Evolutionary conservation across 2,113 vertebrate species (phyloP).

Genomic region (Bungarus multicinctus): DNA sequence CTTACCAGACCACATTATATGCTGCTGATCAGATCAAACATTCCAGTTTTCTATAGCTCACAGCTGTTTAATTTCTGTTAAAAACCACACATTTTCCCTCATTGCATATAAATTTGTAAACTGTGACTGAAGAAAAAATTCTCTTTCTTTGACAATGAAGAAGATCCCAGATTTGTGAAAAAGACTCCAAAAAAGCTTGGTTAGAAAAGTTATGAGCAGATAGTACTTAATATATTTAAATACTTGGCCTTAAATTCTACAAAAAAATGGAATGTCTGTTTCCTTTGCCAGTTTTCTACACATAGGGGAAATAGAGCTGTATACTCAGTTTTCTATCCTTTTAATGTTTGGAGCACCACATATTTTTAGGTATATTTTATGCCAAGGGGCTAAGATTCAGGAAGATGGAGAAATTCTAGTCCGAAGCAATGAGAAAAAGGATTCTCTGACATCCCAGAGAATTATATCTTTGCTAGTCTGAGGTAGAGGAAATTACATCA

Average conservation of each 20-base stretch:
- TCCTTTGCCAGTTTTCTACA: neutral
- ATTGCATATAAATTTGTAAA: neutral
- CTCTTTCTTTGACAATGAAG: neutral
- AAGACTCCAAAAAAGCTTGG: neutral
- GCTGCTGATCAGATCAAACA: neutral
- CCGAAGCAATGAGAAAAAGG: neutral
- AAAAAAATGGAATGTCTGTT: neutral
- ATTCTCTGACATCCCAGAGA: neutral
- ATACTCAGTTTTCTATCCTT: neutral
- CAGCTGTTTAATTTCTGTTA: neutral
- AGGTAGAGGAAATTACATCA: neutral
- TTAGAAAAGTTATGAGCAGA: neutral
- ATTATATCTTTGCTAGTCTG: neutral
- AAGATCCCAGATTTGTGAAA: neutral
- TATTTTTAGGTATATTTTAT: neutral
- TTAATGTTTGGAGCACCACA: neutral
- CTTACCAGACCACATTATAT: neutral
- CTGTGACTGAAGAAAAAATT: neutral
- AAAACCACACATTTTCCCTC: neutral
- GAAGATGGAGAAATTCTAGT: neutral
- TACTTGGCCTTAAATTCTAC: neutral
- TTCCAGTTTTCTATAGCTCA: neutral
- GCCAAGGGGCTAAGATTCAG: neutral
- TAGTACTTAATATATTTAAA: neutral
- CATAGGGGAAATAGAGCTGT: neutral